phyloP scores from a whole-genome alignment of 2,888 invertebrate species.

The Smittia aterrima region DNA sequence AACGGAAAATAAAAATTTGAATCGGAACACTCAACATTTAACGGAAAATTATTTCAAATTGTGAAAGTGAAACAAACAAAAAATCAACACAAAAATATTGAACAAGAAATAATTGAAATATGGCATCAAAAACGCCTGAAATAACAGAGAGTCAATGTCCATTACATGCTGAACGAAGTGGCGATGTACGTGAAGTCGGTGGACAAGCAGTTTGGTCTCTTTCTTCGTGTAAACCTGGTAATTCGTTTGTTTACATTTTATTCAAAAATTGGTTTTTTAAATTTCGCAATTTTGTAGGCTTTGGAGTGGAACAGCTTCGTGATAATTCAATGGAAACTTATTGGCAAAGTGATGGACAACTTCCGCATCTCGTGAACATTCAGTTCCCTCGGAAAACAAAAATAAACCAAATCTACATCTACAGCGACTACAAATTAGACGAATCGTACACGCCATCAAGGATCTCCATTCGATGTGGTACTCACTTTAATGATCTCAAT shows the following conservation, averaged over 20 bases:
- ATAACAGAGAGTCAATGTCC: conserved; percentile 45
- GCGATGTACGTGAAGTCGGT: conserved; percentile 77
- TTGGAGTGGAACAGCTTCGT: conserved; percentile 94
- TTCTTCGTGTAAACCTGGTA: conserved; percentile 97
- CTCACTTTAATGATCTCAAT: conserved; percentile 93
- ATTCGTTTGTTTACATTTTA: conserved; percentile 19
- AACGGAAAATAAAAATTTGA: too few species aligned
- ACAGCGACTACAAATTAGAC: conserved; percentile 96
- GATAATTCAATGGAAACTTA: conserved; percentile 96
- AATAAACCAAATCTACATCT: conserved; percentile 92
- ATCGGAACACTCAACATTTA: too few species aligned
- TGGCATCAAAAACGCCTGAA: neutral
- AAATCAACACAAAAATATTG: too few species aligned
- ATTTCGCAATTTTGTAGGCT: conserved; percentile 62
- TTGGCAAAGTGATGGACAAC: conserved; percentile 99
- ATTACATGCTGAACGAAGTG: conserved; percentile 50
- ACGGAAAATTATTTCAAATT: too few species aligned
- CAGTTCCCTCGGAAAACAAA: conserved; percentile 94
- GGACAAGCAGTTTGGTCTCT: conserved; percentile 95
- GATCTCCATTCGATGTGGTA: conserved; percentile 89
- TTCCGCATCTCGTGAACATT: conserved; percentile 96
- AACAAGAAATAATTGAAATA: too few species aligned
- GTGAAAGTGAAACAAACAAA: too few species aligned
- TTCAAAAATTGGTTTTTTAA: conserved; percentile 21
- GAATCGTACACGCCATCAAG: conserved; percentile 98